Conservation (phyloP, 2,113 vertebrate species). For the Gymnogyps californianus region DNA sequence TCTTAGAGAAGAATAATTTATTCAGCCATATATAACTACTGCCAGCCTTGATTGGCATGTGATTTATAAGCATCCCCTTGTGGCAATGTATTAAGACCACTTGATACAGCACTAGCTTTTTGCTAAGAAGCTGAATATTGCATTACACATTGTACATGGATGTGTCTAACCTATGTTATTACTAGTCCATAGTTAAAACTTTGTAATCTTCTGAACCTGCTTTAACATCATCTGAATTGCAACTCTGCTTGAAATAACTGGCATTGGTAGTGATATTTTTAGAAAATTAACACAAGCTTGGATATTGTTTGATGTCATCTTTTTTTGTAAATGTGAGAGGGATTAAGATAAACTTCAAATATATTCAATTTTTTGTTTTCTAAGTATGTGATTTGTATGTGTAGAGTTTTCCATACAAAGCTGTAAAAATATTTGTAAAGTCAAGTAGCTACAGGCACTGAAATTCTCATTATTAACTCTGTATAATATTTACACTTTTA, state of each 20-base stretch:
- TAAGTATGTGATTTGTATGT: neutral
- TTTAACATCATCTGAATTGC: neutral
- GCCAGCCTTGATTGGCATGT: neutral
- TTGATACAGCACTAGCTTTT: slow-evolving; percentile 14
- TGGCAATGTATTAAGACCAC: slow-evolving; percentile 2
- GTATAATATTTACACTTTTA: neutral
- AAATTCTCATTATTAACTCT: neutral
- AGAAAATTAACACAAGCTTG: neutral
- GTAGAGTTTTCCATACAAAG: neutral
- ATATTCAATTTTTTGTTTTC: neutral
- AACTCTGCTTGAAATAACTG: neutral
- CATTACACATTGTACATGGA: neutral
- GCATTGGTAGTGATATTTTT: neutral
- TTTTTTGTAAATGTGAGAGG: neutral
- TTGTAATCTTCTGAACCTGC: neutral
- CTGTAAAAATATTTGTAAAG: neutral
- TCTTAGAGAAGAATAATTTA: neutral
- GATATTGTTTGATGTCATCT: neutral
- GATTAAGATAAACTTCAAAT: neutral
- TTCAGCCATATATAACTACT: neutral
- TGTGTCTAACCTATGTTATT: neutral
- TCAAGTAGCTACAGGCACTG: neutral
- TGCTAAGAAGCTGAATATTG: neutral
- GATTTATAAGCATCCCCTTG: slow-evolving; percentile 34
- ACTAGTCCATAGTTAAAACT: neutral